Evolutionary conservation across 2,113 vertebrate species (phyloP).

Genomic region (Lathamus discolor): DNA sequence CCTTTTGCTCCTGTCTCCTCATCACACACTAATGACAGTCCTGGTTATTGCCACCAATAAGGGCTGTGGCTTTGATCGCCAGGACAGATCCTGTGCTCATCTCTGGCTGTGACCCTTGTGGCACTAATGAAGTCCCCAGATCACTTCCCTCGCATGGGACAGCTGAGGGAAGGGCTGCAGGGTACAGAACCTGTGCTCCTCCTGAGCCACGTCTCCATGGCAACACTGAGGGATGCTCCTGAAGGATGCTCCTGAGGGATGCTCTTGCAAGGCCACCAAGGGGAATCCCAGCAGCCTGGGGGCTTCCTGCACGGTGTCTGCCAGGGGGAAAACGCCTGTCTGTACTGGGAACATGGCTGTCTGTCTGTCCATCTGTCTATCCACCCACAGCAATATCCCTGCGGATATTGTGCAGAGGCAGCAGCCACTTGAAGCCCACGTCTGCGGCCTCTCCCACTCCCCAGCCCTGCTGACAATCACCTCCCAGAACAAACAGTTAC

Average conservation of each 20-base stretch:
- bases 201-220: conserved; percentile 2
- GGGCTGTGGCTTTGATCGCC: not conserved
- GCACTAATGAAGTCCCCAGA: not conserved
- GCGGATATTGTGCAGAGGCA: not conserved
- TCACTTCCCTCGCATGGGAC: not conserved
- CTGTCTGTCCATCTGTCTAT: not conserved
- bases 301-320: not conserved
- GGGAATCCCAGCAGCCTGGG: conserved; percentile 1
- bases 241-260: not conserved
- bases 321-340: not conserved
- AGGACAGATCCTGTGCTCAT: not conserved
- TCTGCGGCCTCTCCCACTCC: fast-evolving
- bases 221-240: not conserved
- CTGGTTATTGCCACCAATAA: not conserved
- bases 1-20: not conserved
- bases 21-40: not conserved
- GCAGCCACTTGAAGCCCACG: not conserved
- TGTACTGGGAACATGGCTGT: not conserved
- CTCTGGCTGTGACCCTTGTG: not conserved
- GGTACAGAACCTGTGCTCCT: not conserved
- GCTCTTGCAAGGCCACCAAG: not conserved
- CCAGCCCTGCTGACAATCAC: not conserved
- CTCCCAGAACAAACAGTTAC: not conserved
- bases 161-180: not conserved
- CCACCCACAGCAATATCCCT: not conserved